Evolutionary conservation across 2,113 vertebrate species (phyloP).

Genomic region (mouse (Mus musculus)): GRCm39 chr11:22015001-22015500

Average conservation of each 20-base stretch:
- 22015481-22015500: not conserved
- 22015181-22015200: constrained; percentile 26
- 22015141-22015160: not conserved
- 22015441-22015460: not conserved
- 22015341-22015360: not conserved
- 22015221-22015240: constrained; percentile 55
- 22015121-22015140: constrained; percentile 60
- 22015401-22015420: not conserved
- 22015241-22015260: constrained; percentile 42
- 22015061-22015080: constrained; percentile 56
- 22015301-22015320: not conserved
- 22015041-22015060: constrained; percentile 47
- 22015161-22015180: constrained; percentile 37
- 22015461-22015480: not conserved
- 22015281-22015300: not conserved
- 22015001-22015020: constrained; percentile 51
- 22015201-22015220: constrained; percentile 59
- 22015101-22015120: constrained; percentile 58
- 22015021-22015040: constrained; percentile 28
- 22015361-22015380: not conserved
- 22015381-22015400: constrained; percentile 37
- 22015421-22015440: constrained; percentile 43
- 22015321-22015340: too few species aligned
- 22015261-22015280: constrained; percentile 34
- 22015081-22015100: constrained; percentile 64